phyloP scores from a whole-genome alignment of 2,888 invertebrate genomes.

The Synergus itoensis region DNA sequence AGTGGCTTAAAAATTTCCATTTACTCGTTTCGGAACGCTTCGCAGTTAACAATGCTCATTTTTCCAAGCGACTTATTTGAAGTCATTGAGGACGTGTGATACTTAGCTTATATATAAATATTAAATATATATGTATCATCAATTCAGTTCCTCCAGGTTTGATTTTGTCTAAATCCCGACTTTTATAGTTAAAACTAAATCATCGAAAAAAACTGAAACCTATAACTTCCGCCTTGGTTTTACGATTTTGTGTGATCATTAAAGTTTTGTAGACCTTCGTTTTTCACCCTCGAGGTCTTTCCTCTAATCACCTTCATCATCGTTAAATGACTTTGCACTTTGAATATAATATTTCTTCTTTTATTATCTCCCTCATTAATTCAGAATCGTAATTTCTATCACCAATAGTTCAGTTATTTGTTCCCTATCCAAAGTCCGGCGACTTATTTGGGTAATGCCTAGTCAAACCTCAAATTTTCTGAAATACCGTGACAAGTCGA shows the following conservation, averaged over 20 bases:
- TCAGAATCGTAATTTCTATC: conserved; percentile 16
- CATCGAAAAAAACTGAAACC: too few relatives aligned
- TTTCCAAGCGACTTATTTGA: too few relatives aligned
- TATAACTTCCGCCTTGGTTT: not conserved
- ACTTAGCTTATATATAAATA: too few relatives aligned
- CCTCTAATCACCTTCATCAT: not conserved
- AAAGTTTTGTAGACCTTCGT: not conserved
- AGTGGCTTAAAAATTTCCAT: too few relatives aligned
- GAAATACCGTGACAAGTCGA: not conserved
- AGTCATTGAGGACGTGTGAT: too few relatives aligned
- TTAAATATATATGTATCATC: too few relatives aligned
- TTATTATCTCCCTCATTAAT: conserved; percentile 4
- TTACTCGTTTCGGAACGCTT: too few relatives aligned
- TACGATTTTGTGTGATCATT: conserved; percentile 8
- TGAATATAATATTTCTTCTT: not conserved
- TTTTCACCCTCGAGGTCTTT: not conserved
- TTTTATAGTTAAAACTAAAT: too few relatives aligned
- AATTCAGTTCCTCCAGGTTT: too few relatives aligned
- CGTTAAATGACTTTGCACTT: conserved; percentile 30
- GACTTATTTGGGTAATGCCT: conserved; percentile 13
- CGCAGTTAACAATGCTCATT: too few relatives aligned
- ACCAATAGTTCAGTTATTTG: conserved; percentile 25
- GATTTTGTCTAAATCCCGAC: too few relatives aligned
- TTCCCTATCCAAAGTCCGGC: conserved; percentile 23
- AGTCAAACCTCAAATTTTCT: conserved; percentile 28